These are phyloP conservation scores for Corbicula japonica DNA, from an alignment of 2,888 invertebrate species.

Conservation along the genomic window DNA sequence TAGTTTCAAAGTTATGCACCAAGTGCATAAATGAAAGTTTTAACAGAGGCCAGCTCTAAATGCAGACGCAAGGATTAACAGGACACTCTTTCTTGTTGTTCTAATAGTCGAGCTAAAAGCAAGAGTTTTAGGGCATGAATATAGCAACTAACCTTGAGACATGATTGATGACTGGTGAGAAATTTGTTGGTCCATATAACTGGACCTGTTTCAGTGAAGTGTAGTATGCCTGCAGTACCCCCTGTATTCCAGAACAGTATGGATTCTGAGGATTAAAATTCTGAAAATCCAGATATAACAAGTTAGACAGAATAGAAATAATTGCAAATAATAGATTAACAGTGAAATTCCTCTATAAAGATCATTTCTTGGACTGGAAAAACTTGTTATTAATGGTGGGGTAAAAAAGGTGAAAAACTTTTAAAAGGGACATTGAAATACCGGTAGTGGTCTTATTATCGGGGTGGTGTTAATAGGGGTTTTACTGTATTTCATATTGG, in stretches of 20 bases:
- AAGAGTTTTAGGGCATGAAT: background rate
- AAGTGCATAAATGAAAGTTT: background rate
- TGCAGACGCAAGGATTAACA: background rate
- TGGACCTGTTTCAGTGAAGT: conserved; percentile 81
- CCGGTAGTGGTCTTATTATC: too few species aligned
- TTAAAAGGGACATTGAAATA: too few species aligned
- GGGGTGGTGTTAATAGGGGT: too few species aligned
- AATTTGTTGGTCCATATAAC: conserved; percentile 86
- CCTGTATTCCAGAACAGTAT: conserved; percentile 85
- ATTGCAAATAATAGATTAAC: too few species aligned
- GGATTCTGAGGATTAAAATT: conserved; percentile 88
- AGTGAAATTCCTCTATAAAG: too few species aligned
- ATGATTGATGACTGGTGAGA: conserved; percentile 85
- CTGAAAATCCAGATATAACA: conserved; percentile 79
- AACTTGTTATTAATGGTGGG: too few species aligned
- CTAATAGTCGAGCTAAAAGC: conserved; percentile 1
- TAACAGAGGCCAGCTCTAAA: background rate
- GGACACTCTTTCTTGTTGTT: background rate
- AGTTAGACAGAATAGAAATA: background rate
- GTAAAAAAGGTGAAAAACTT: too few species aligned
- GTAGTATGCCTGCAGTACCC: conserved; percentile 84
- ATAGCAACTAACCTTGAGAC: conserved; percentile 80
- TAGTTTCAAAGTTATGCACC: background rate
- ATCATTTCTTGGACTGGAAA: too few species aligned
- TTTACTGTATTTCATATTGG: too few species aligned